These are phyloP conservation scores for Rhamnusium bicolor DNA, from an alignment of 2,888 invertebrate species.

Conservation along the genomic window DNA sequence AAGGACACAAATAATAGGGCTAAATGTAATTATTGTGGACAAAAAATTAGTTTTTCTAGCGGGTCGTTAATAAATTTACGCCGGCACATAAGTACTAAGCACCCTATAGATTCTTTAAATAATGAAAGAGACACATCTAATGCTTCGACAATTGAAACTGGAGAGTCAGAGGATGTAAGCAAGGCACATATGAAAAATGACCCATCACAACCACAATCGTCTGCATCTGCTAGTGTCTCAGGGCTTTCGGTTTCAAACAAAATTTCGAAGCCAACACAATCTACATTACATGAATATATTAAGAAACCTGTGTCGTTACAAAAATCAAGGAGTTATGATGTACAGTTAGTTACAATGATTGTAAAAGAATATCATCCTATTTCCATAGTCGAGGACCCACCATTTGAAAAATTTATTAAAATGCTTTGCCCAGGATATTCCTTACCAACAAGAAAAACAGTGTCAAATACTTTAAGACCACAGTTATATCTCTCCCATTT, in stretches of 20 bases:
- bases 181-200: neutral
- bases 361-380: slow-evolving; percentile 2
- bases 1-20: neutral
- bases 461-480: slow-evolving; percentile 5
- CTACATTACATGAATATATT: neutral
- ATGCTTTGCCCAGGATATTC: slow-evolving; percentile 10
- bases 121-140: neutral
- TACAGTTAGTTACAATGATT: neutral
- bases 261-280: neutral
- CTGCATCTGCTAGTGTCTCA: neutral
- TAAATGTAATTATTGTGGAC: neutral
- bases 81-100: neutral
- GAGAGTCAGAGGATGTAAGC: neutral
- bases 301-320: neutral
- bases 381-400: neutral
- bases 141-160: neutral
- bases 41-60: neutral
- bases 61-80: neutral
- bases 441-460: neutral
- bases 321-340: neutral
- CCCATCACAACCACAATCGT: neutral
- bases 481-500: neutral
- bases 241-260: neutral
- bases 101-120: neutral
- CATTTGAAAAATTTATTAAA: neutral